Percentiles rank a stretch among this genome's conserved stretches.
phyloP scores from a whole-genome alignment of 2,113 vertebrate genomes.

The Abramis brama region DNA sequence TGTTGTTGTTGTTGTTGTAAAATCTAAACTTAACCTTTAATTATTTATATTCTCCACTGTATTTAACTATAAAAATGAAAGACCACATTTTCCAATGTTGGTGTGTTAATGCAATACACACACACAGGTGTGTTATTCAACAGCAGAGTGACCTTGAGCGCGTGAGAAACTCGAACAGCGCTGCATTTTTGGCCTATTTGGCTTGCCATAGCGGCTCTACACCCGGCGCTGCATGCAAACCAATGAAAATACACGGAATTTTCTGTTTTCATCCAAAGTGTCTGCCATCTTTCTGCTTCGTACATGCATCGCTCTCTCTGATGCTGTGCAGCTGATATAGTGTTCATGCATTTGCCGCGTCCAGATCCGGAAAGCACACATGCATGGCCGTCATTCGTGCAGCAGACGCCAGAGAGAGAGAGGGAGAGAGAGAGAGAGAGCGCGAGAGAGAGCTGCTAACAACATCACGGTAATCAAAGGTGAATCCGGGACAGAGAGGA shows the following conservation, averaged over 20 bases:
- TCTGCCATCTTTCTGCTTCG: background rate
- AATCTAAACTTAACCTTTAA: too few relatives aligned
- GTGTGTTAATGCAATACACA: background rate
- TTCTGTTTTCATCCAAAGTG: background rate
- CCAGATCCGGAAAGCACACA: background rate
- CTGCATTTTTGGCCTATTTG: conserved; percentile 40
- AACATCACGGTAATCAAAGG: background rate
- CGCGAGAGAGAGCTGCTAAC: background rate
- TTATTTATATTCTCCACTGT: too few relatives aligned
- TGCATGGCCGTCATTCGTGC: conserved; percentile 1
- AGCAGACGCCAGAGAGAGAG: conserved; percentile 8
- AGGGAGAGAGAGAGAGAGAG: conserved; percentile 2
- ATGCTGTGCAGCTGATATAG: background rate
- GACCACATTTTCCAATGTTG: background rate
- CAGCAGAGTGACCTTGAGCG: background rate
- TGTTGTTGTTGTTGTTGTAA: too few relatives aligned
- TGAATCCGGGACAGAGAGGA: background rate
- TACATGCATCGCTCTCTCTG: background rate
- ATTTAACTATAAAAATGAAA: background rate
- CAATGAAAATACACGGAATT: conserved; percentile 58
- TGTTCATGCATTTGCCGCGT: background rate
- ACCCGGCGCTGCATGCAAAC: conserved; percentile 44
- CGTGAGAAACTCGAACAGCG: background rate
- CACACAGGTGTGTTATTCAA: background rate
- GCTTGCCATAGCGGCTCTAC: conserved; percentile 60